Evolutionary conservation across 2,888 invertebrate genomes (phyloP), one percentile per base, ranked within the genome.

Genomic region (Macroteleia sp.): DNA sequence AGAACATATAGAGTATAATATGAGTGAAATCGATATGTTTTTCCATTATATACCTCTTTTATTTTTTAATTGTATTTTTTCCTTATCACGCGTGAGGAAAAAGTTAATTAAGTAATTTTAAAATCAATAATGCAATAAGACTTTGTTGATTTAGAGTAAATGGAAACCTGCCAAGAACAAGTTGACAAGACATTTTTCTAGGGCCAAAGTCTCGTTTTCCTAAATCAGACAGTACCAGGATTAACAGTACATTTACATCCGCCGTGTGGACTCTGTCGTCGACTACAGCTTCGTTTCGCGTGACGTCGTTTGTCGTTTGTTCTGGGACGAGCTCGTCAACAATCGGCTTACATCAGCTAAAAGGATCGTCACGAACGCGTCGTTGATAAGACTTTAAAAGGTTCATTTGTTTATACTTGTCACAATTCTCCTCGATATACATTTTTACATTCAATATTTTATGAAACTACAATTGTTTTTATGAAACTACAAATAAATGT

Each of bases 151-250:
- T 64, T 59, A 16, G 19, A 57, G 70, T 74, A 9, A n/a, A 41
- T 77, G 85, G 85, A 84, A 80, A 57, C 2, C 46, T 84, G 85
- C 84, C 84, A 85, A 83, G 32, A 34, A 73, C 80, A 79, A 83
- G 83, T 84, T 84, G 84, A 83, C 82, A 78, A 78, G 78, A 76
- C 61, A 69, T 66, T 77, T 56, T 66, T 67, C 36, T n/a, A n/a
- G n/a, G n/a, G n/a, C 67, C 59, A 67, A 52, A 59, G 74, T 67
- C 46, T 50, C 64, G 54, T 77, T 73, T 79, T 52, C 46, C 12
- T n/a, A 67, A 52, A 66, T 62, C 71, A 80, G 77, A 80, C 64
- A 56, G 59, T 57, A 42, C 50, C 46, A 30, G 76, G 66, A 80
- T 80, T 77, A 77, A 80, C 77, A 52, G 74, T 67, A 61, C 73